Base-by-base conservation (phyloP, 2,797 vertebrate species). In the Cichlasoma orientale region DNA sequence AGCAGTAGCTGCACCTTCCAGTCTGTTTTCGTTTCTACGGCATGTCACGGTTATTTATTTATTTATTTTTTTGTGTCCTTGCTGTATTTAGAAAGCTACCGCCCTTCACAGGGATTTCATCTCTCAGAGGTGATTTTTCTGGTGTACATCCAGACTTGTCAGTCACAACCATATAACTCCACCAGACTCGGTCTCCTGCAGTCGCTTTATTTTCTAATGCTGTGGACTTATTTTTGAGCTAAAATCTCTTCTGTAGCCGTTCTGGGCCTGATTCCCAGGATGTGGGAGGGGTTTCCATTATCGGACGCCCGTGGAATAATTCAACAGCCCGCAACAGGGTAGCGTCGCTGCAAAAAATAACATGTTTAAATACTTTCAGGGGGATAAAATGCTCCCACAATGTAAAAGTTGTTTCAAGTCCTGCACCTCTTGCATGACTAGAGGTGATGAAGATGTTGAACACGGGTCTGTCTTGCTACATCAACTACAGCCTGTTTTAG, bases 231-330 rank as follows among this genome's bases (percentile, higher is more conserved):
- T 58, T 68, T 27, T 47, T 12, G 3, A n/a, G 19, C 11, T 29
- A 9, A 31, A 82, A 18, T 23, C 27, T 10, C 18, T 50, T 36
- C n/a, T 72, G 16, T 61, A 80, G 61, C 59, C 21, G 54, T 82
- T 69, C 72, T 74, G 80, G 87, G 88, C 90, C 89, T 70, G 31
- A 71, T 54, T 77, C 18, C 19, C 79, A 78, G 66, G 56, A 76
- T 72, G 78, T 88, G 78, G 83, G 88, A 90, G 89, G 85, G 78
- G 89, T 84, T 80, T 83, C 82, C 77, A 86, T 82, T 81, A 89
- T 83, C 75, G 75, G 77, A 79, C 80, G 7, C 18, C 66, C 53
- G 12, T 74, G 73, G 79, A 70, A 83, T 79, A 72, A 81, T 74
- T 87, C 82, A 83, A 59, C 79, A 72, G 29, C 13, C n/a, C 79